These are phyloP conservation scores for Trichonephila clavipes DNA, from an alignment of 1,140 invertebrate species.

Conservation along the genomic window DNA sequence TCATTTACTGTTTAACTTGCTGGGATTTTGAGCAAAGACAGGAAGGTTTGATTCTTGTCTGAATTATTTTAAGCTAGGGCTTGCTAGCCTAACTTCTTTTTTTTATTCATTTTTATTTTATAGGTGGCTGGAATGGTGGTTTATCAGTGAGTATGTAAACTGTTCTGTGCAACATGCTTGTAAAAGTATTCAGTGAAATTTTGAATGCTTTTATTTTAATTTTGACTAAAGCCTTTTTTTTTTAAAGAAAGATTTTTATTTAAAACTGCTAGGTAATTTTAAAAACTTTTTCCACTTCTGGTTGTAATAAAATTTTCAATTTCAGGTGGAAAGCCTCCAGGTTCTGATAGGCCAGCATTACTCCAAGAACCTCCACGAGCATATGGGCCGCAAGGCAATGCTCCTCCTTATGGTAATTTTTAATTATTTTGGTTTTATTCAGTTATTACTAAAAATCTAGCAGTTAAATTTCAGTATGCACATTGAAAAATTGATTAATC, in stretches of 20 bases:
- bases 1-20: constrained; percentile 59
- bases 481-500: too few relatives aligned
- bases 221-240: neutral
- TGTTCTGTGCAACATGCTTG: neutral
- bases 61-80: constrained; percentile 70
- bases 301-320: neutral
- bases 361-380: constrained; percentile 71
- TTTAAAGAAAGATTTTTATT: neutral
- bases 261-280: neutral
- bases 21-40: constrained; percentile 67
- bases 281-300: neutral
- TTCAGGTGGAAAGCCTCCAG: constrained; percentile 52
- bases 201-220: neutral
- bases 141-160: constrained; percentile 23
- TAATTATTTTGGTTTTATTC: neutral
- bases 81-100: constrained; percentile 6
- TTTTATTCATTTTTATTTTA: constrained; percentile 27
- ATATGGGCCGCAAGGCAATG: constrained; percentile 56
- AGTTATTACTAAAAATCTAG: too few relatives aligned
- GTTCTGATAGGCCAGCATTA: constrained; percentile 71
- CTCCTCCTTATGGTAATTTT: constrained; percentile 51
- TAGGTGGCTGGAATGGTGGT: constrained; percentile 6
- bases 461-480: too few relatives aligned
- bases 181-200: neutral
- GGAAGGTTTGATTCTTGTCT: constrained; percentile 75